Evolutionary conservation across 2,113 vertebrate genomes (phyloP).

Genomic region (Ctenomys sociabilis): DNA sequence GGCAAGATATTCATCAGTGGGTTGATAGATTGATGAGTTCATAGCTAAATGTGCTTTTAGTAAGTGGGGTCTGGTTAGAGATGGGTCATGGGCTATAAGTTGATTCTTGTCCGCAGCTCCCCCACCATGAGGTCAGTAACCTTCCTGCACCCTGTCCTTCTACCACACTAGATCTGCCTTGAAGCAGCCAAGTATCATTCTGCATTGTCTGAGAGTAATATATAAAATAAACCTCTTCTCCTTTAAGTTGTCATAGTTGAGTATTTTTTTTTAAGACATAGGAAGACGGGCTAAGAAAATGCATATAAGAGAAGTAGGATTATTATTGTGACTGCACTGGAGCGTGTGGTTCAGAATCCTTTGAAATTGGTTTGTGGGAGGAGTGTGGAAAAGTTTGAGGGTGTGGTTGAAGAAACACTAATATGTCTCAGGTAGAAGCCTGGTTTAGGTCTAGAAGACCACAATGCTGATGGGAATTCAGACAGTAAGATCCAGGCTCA

Average conservation of each 20-base stretch:
- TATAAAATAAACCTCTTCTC: background rate
- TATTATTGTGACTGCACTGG: background rate
- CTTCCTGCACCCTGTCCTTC: background rate
- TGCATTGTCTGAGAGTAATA: background rate
- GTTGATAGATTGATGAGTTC: no score
- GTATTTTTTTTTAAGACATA: background rate
- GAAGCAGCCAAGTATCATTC: background rate
- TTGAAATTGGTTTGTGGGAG: background rate
- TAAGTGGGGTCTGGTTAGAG: background rate
- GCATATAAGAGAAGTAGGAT: background rate
- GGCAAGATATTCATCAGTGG: background rate
- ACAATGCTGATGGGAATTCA: background rate
- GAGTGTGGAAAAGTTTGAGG: background rate
- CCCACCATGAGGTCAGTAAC: background rate
- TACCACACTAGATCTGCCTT: background rate
- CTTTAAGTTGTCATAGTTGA: background rate
- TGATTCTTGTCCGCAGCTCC: background rate
- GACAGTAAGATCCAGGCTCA: background rate
- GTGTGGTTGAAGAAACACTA: background rate
- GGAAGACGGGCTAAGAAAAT: background rate
- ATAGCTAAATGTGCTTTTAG: background rate
- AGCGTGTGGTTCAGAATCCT: background rate
- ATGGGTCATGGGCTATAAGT: background rate
- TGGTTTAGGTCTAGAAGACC: background rate
- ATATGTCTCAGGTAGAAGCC: background rate